Base-by-base conservation (phyloP, 2,113 vertebrate genomes). In the Willisornis vidua region DNA sequence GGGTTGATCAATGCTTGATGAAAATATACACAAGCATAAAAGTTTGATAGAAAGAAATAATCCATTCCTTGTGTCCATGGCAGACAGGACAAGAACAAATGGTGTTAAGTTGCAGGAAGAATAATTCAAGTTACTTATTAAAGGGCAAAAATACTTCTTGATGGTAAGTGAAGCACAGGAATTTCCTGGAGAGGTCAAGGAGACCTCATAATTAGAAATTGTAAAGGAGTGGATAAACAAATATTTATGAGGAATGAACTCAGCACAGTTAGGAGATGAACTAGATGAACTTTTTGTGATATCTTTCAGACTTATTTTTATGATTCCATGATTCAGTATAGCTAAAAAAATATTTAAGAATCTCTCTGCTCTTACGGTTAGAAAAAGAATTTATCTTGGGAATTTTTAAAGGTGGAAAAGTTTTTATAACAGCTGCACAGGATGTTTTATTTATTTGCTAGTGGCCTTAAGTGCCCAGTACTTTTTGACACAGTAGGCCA, bases 181-280 rank as follows among this genome's bases (percentile, higher is more conserved):
- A 97, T 97, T 96, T 96, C 80, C 84, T 91, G 77, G 52, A 92
- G 57, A 89, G 94, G 93, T 94, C 91, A 94, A 4, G 70, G 86
- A 95, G 91, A 94, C 89, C 87, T 94, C 89, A 68, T 54, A 10
- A 72, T 75, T 75, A 94, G 52, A 92, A 94, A 89, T 4, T 75
- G 61, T 85, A 75, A 84, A 94, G 76, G 39, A 90, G 73, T 37
- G 58, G 61, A 91, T 61, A 96, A 94, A 96, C 33, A 92, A 94
- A 63, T 90, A 77, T 85, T 46, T 87, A 76, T 61, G 61, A 87
- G 65, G 67, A 95, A 89, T 68, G 17, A 92, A 81, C 37, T 72
- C 57, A 25, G 65, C 65, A 37, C 35, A 78, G 76, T 29, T 52
- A 37, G 48, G 48, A 96, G 68, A 89, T 87, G 29, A 88, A 94